Base-by-base conservation (phyloP, 2,888 invertebrate species). In the Drosophila recens region DNA sequence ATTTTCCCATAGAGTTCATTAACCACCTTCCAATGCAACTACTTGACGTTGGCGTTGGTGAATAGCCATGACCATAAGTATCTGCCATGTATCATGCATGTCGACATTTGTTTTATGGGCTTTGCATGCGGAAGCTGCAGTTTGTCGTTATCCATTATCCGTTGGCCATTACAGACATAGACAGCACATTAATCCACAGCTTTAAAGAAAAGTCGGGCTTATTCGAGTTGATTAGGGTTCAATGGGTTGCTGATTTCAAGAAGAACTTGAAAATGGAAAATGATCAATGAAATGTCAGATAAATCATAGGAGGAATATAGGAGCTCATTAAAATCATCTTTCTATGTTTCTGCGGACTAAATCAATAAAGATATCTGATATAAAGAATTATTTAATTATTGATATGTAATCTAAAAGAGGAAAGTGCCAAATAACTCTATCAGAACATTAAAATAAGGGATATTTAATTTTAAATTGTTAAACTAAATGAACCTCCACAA, bases 31-130 rank as follows among this genome's bases (percentile, higher is more conserved):
- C 33, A 56, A 61, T 38, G 43, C 72, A 52, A 10, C 51, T 59
- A 71, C 64, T 57, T 76, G 71, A 34, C 62, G 62, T 68, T 72
- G 54, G 57, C 62, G 30, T 30, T 30, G 30, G 2, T 30, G 53
- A 61, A 71, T 52, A 67, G 86, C 72, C 87, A 80, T 83, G 87
- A 72, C 84, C 82, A 82, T 81, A 86, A 65, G 45, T 27, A 52
- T 62, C 48, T 54, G 27, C 56, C 48, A 33, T 42, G 51, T n/a
- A 13, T 38, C 36, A 63, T 59, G 54, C 43, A 58, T 27, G 52
- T 68, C 65, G 63, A 61, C 70, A 17, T 62, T 82, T 65, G 63
- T 11, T 79, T 82, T 82, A 82, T 76, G 74, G 83, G 58, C 67
- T 43, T 69, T 74, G 62, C 69, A 88, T 83, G 88, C 84, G 84